Evolutionary conservation across 1,140 invertebrate species (phyloP).

Genomic region (Aphidius gifuensis): DNA sequence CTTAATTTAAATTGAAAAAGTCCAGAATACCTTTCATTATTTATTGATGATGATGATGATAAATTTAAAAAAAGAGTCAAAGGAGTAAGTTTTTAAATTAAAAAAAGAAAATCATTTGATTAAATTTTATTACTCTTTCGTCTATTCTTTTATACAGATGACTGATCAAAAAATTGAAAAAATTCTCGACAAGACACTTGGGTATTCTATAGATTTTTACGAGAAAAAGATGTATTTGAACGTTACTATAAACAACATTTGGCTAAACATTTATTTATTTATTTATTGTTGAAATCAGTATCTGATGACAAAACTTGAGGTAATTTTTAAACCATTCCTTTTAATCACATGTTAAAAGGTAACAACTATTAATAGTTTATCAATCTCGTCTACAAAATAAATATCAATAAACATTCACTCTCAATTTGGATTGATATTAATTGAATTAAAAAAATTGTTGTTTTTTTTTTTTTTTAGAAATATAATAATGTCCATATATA

Average conservation of each 20-base stretch:
- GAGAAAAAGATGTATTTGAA: conserved; percentile 99
- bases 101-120: conserved; percentile 22
- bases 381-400: too few species aligned
- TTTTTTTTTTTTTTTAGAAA: too few species aligned
- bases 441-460: too few species aligned
- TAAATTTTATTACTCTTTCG: conserved; percentile 1
- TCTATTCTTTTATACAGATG: conserved; percentile 68
- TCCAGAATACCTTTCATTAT: conserved; percentile 98
- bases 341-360: too few species aligned
- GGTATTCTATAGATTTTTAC: conserved; percentile 98
- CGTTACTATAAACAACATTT: conserved; percentile 99
- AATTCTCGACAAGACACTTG: conserved; percentile 98
- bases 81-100: conserved; percentile 72
- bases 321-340: too few species aligned
- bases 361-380: too few species aligned
- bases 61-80: conserved; percentile 99
- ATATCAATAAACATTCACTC: too few species aligned
- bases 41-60: conserved; percentile 99
- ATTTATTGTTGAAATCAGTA: conserved; percentile 95
- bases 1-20: conserved; percentile 97
- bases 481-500: too few species aligned
- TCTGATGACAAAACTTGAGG: conserved; percentile 99
- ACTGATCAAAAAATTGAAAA: conserved; percentile 97
- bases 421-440: too few species aligned
- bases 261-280: conserved; percentile 93